Evolutionary conservation across 2,888 invertebrate genomes (phyloP).

Genomic region (Teleogryllus oceanicus): DNA sequence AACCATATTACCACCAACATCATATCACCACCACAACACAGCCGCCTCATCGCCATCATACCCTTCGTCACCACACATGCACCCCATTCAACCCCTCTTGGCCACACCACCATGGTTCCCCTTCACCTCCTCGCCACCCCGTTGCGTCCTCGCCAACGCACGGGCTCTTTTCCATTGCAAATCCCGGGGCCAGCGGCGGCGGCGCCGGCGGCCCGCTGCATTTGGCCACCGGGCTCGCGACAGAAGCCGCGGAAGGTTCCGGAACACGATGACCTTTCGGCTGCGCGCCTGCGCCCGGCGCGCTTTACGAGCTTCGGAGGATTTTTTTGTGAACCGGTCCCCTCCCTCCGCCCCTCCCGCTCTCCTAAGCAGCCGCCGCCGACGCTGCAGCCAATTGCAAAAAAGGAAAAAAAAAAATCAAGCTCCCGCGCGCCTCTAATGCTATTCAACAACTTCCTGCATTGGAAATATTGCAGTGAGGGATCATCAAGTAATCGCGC

Average conservation of each 20-base stretch:
- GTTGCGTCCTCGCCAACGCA: too few relatives aligned
- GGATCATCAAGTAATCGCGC: not conserved
- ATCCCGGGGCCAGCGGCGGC: too few relatives aligned
- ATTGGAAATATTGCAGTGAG: not conserved
- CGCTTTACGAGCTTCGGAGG: not conserved
- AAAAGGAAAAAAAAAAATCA: not conserved
- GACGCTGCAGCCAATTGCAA: not conserved
- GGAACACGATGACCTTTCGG: conserved; percentile 9
- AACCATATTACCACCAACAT: too few relatives aligned
- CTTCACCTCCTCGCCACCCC: too few relatives aligned
- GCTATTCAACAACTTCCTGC: conserved; percentile 18
- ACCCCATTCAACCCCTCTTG: too few relatives aligned
- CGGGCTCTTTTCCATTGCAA: too few relatives aligned
- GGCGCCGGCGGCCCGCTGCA: too few relatives aligned
- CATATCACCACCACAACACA: too few relatives aligned
- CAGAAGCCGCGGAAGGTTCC: not conserved
- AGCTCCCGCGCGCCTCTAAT: not conserved
- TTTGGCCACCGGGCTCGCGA: not conserved
- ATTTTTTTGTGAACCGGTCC: conserved; percentile 5
- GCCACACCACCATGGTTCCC: too few relatives aligned
- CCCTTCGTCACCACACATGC: too few relatives aligned
- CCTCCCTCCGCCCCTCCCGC: not conserved
- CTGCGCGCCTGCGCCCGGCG: not conserved
- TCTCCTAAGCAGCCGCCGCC: too few relatives aligned
- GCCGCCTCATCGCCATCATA: too few relatives aligned